Base-by-base conservation (phyloP, 1,140 invertebrate genomes). In the Brachionus sp. region DNA sequence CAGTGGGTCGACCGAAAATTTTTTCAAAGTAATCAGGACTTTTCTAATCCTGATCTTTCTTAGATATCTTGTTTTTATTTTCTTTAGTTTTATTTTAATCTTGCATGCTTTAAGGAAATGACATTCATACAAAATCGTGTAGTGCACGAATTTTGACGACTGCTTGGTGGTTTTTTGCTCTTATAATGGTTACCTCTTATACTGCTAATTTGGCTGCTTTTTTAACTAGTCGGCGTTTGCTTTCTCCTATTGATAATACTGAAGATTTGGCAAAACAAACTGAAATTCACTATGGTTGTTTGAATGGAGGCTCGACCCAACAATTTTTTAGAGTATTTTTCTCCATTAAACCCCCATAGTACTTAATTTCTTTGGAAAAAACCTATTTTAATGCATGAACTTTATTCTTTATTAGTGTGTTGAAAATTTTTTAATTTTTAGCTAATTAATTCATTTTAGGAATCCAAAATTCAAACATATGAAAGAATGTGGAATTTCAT, bases 111-210 rank as follows among this genome's bases (percentile, higher is more conserved):
- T 42, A 77, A 77, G 53, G 77, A 19, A 25, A 62, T 57, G 50
- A 80, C 25, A 23, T 64, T 19, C 46, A 80, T 80, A 16, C 62
- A 80, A 35, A 64, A 39, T 80, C 77, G 29, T 91, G 95, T 82
- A 95, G 95, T 0, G 97, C 97, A 3, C 91, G 97, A 42, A 95
- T 98, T 86, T 95, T 98, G 0, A 95, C 95, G 3, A 94, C 94
- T 73, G 95, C 96, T 0, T 99, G 97, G 97, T 99, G 97, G 96
- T 98, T 99, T 90, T 99, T 99, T 89, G 98, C 96, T 0, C 91
- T 99, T 23, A 98, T 99, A 86, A 92, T 99, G 82, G 96, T 98
- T 84, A 98, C 96, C 46, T 98, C 96, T n/a, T 99, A 98, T 89
- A 98, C 97, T 19, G 96, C 97, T 62, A 99, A 99, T 89, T 91